A percentile compares a stretch with the other conserved stretches of the same genome.
Conservation (phyloP, 2,888 invertebrate species). For the Sipha maydis region DNA sequence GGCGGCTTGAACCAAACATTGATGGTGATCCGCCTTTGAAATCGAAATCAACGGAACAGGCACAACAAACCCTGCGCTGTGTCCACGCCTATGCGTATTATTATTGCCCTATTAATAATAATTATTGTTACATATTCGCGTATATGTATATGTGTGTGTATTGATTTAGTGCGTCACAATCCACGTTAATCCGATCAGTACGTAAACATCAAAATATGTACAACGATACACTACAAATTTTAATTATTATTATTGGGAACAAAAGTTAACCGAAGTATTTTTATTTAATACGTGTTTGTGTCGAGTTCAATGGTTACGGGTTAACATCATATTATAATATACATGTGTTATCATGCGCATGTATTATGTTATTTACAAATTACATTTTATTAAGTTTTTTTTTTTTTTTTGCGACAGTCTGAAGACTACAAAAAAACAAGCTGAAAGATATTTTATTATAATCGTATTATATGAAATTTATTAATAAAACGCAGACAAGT, state of each 20-base stretch:
- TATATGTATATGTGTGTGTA: not conserved
- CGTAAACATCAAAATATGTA: not conserved
- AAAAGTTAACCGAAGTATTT: slow-evolving; percentile 16
- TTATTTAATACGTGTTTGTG: not conserved
- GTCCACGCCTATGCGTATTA: not conserved
- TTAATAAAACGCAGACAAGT: not conserved
- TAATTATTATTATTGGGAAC: slow-evolving; percentile 17
- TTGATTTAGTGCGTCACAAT: not conserved
- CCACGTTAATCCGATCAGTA: not conserved
- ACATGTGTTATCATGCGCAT: not conserved
- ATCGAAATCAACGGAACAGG: not conserved
- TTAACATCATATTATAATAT: not conserved
- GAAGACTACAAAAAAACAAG: too few relatives aligned
- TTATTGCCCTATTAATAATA: not conserved
- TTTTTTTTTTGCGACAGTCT: not conserved
- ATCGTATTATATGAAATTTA: not conserved
- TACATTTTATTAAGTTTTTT: not conserved
- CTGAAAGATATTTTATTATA: too few relatives aligned
- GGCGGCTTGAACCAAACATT: not conserved
- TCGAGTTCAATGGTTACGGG: slow-evolving; percentile 23
- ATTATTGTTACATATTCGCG: not conserved
- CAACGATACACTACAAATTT: not conserved
- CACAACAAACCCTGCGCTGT: not conserved
- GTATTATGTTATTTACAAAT: not conserved
- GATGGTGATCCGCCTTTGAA: not conserved